Evolutionary conservation across 2,888 invertebrate genomes (phyloP), one percentile per base, ranked within the genome.

Genomic region (Harpalus rufipes): DNA sequence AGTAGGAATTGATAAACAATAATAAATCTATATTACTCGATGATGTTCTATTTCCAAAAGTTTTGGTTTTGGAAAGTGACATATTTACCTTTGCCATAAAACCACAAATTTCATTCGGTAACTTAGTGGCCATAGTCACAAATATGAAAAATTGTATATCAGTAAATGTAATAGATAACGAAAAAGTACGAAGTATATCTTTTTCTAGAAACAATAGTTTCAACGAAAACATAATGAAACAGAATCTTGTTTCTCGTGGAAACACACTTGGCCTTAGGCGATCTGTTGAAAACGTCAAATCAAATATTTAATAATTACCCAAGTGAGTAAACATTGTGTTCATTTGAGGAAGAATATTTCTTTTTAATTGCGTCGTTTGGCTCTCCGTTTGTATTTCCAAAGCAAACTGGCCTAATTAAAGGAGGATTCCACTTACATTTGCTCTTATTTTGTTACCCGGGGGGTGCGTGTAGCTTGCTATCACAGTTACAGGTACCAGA

Each of bases 361-460:
- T 58, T 78, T 78, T 78, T 78, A 78, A 78, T 78, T 78, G 25
- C 58, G 32, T 78, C 56, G 21, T 56, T 78, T 56, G 14, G 78
- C 51, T 25, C 51, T 10, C 8, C 7, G 78, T 32, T n/a, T 12
- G 56, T 12, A 25, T 78, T 56, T 78, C 8, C 72, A 76, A 61
- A 41, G 41, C 39, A 80, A 80, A 80, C 61, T 14, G 18, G 14
- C n/a, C 12, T 80, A 80, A 80, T 80, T 80, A 80, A 80, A 80
- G 18, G 32, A 39, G 51, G 16, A 61, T 61, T 39, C 25, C 14
- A 25, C 78, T 58, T 41, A 79, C 79, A 59, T 80, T 80, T 80
- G 32, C 61, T 61, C 61, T 80, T 80, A 80, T 80, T 80, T 61
- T 6, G 18, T 32, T 59, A 61, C 16, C 79, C 79, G 65, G 25